These are phyloP conservation scores for Trypoxylon attenuatum DNA, from an alignment of 2,888 invertebrate species.

Conservation along the genomic window DNA sequence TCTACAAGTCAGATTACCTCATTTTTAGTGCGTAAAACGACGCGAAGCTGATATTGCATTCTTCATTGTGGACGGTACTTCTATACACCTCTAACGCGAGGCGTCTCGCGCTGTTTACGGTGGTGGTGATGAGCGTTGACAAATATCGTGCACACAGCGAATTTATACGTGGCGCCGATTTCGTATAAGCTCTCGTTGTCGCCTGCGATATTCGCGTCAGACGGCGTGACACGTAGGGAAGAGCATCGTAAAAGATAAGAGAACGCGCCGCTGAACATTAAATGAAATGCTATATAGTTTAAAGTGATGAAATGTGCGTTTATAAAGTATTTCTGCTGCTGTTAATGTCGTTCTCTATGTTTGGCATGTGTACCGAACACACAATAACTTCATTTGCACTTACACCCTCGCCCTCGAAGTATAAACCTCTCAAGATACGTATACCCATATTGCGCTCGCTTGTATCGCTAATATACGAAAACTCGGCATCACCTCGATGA, in stretches of 20 bases:
- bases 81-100: not conserved
- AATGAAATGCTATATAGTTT: slow-evolving; percentile 28
- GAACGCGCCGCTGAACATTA: slow-evolving; percentile 21
- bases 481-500: too few species aligned
- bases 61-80: too few species aligned
- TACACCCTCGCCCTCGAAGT: not conserved
- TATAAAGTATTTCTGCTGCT: slow-evolving; percentile 38
- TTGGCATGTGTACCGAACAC: slow-evolving; percentile 15
- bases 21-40: too few species aligned
- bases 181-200: slow-evolving; percentile 22
- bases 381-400: slow-evolving; percentile 45
- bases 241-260: slow-evolving; percentile 43
- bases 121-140: slow-evolving; percentile 4
- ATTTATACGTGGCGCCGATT: slow-evolving; percentile 19
- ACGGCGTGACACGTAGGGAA: slow-evolving; percentile 12
- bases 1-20: too few species aligned
- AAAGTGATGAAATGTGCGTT: slow-evolving; percentile 40
- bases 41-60: too few species aligned
- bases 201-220: slow-evolving; percentile 41
- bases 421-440: not conserved
- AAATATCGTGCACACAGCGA: slow-evolving; percentile 1
- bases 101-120: slow-evolving; percentile 11
- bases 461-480: too few species aligned
- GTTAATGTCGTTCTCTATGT: slow-evolving; percentile 34
- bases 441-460: too few species aligned